phyloP scores from a whole-genome alignment of 2,797 vertebrate genomes.

The Typhlichthys subterraneus region DNA sequence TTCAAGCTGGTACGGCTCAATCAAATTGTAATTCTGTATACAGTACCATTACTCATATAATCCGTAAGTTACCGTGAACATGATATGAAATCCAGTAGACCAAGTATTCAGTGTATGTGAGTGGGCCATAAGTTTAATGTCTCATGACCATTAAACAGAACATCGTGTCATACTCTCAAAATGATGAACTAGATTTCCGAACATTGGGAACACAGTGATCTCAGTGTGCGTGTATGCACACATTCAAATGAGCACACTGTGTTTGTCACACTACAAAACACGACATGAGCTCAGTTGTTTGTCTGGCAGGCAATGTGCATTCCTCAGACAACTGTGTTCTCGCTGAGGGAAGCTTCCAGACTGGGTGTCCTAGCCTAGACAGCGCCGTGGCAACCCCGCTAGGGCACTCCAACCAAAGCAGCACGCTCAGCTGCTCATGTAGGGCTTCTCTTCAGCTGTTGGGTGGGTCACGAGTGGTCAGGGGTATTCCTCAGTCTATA shows the following conservation, averaged over 20 bases:
- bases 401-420: conserved; percentile 30
- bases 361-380: conserved; percentile 47
- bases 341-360: conserved; percentile 69
- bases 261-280: conserved; percentile 26
- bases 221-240: background rate
- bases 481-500: conserved; percentile 1
- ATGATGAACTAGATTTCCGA: conserved; percentile 50
- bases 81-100: background rate
- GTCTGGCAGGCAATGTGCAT: conserved; percentile 60
- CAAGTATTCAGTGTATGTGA: conserved; percentile 43
- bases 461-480: background rate
- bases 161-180: conserved; percentile 56
- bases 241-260: background rate
- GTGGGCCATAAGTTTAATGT: conserved; percentile 32
- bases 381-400: conserved; percentile 36
- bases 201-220: conserved; percentile 31
- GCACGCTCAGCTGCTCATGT: conserved; percentile 47
- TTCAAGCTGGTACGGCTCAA: too few species aligned
- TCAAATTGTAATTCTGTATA: background rate
- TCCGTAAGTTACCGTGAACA: background rate
- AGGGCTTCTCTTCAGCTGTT: conserved; percentile 25
- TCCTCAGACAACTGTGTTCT: conserved; percentile 63
- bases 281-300: conserved; percentile 64
- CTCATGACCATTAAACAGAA: conserved; percentile 51
- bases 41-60: too few species aligned